Evolutionary conservation across 2,888 invertebrate species (phyloP).

Genomic region (Ligdia adustata): DNA sequence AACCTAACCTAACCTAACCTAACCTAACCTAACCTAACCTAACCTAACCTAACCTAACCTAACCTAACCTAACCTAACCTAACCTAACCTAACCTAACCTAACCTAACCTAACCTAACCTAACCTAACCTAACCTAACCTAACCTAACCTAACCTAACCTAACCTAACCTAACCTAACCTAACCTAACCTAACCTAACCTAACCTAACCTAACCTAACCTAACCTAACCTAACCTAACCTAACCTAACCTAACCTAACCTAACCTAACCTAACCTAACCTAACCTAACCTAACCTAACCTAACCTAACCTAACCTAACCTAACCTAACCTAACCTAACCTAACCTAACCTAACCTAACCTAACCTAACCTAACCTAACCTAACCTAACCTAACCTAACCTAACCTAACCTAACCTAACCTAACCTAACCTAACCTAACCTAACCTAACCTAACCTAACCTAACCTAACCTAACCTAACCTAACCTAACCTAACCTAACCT

Average conservation of each 20-base stretch:
- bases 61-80: slow-evolving; percentile 19
- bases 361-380: slow-evolving; percentile 16
- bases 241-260: slow-evolving; percentile 23
- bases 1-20: slow-evolving; percentile 22
- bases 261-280: slow-evolving; percentile 14
- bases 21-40: slow-evolving; percentile 22
- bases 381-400: slow-evolving; percentile 16
- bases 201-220: slow-evolving; percentile 25
- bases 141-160: background rate
- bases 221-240: slow-evolving; percentile 25
- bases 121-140: background rate
- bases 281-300: slow-evolving; percentile 14
- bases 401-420: slow-evolving; percentile 16
- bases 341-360: slow-evolving; percentile 16
- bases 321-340: slow-evolving; percentile 16
- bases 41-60: slow-evolving; percentile 22
- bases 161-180: slow-evolving; percentile 17
- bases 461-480: slow-evolving; percentile 15
- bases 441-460: slow-evolving; percentile 16
- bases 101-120: background rate
- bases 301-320: slow-evolving; percentile 10
- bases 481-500: slow-evolving; percentile 16
- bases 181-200: slow-evolving; percentile 25
- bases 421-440: slow-evolving; percentile 16
- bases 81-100: slow-evolving; percentile 20